phyloP scores from a whole-genome alignment of 2,797 vertebrate species.

The Amphiprion clarkii region DNA sequence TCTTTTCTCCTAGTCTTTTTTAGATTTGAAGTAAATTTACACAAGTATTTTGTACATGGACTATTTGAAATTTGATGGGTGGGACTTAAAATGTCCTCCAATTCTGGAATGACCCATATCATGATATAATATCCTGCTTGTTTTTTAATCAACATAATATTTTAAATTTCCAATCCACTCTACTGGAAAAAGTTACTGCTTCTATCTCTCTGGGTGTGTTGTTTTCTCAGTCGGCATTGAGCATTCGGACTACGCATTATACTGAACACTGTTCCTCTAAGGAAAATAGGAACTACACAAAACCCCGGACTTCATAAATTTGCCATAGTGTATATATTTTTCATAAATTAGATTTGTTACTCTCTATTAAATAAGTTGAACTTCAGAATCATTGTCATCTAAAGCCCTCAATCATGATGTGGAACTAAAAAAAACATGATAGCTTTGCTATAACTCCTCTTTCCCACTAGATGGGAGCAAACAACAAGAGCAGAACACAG shows the following conservation, averaged over 20 bases:
- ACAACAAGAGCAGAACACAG: constrained; percentile 5
- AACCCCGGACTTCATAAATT: neutral
- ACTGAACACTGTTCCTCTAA: neutral
- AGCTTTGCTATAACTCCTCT: constrained; percentile 4
- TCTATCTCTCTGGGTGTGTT: neutral
- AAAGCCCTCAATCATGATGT: neutral
- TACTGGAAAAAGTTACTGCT: neutral
- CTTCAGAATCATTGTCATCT: neutral
- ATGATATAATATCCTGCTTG: too few relatives aligned
- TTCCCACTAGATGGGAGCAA: constrained; percentile 56
- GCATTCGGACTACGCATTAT: neutral
- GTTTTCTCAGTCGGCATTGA: too few relatives aligned
- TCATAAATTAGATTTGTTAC: neutral
- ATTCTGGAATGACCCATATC: too few relatives aligned
- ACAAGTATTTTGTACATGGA: too few relatives aligned
- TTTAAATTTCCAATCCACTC: too few relatives aligned
- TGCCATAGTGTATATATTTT: neutral
- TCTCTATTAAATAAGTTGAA: neutral
- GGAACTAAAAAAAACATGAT: neutral
- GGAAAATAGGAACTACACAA: neutral
- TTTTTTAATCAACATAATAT: too few relatives aligned
- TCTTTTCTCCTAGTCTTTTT: too few relatives aligned
- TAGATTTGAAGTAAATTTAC: too few relatives aligned
- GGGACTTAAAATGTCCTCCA: too few relatives aligned
- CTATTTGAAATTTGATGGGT: too few relatives aligned